These are phyloP conservation scores for Cotesia vestalis DNA, from an alignment of 1,140 invertebrate genomes.

Conservation along the genomic window DNA sequence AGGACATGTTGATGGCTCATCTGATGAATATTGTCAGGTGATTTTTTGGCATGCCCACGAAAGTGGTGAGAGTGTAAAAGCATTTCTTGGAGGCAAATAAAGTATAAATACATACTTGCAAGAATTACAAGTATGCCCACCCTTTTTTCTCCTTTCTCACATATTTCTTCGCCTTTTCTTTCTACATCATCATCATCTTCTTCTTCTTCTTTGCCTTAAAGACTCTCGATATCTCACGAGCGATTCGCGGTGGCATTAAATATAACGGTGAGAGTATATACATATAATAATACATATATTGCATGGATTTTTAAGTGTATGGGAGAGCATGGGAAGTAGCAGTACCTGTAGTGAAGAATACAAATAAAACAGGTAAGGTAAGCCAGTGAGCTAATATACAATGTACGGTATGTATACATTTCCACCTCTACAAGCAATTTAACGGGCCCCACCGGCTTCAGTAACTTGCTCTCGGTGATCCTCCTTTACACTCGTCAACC, in stretches of 20 bases:
- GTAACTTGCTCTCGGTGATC: no score
- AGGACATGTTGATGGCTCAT: slow-evolving; percentile 14
- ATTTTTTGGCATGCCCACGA: slow-evolving; percentile 26
- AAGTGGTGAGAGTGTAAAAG: slow-evolving; percentile 37
- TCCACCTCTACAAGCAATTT: no score
- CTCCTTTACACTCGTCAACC: no score
- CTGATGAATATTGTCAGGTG: slow-evolving; percentile 23
- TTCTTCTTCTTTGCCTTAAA: background rate
- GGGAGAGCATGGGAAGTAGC: no score
- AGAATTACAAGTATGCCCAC: slow-evolving; percentile 1
- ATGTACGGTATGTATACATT: no score
- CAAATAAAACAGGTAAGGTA: no score
- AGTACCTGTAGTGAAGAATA: no score
- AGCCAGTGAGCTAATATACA: no score
- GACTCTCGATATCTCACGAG: background rate
- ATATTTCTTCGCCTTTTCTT: background rate
- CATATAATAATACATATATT: slow-evolving; percentile 1
- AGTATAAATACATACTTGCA: background rate
- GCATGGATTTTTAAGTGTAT: no score
- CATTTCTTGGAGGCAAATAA: slow-evolving; percentile 21
- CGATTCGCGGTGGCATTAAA: background rate
- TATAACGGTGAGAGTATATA: slow-evolving; percentile 24
- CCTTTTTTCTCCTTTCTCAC: background rate
- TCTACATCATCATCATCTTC: background rate
- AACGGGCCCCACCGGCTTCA: no score